Evolutionary conservation across 2,888 invertebrate genomes (phyloP).

Genomic region (Spodoptera picta): DNA sequence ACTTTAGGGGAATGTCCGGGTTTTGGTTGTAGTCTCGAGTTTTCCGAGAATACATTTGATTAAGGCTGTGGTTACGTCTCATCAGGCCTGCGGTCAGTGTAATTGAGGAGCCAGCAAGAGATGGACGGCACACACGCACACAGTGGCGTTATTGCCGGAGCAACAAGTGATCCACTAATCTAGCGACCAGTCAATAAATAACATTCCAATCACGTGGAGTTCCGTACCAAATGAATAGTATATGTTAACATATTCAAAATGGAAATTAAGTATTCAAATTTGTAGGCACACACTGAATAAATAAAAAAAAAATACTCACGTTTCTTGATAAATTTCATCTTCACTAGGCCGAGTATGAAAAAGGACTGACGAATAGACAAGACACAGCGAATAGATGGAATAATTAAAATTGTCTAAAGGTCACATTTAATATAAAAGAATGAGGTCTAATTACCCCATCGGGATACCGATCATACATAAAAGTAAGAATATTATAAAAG

Average conservation of each 20-base stretch:
- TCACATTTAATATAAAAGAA: constrained; percentile 27
- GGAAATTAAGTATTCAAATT: too few relatives aligned
- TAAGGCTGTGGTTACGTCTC: constrained; percentile 39
- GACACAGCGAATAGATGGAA: not conserved
- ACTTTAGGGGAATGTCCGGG: constrained; percentile 22
- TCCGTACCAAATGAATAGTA: constrained; percentile 3
- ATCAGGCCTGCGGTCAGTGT: constrained; percentile 62
- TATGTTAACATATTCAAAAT: too few relatives aligned
- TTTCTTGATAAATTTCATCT: constrained; percentile 34
- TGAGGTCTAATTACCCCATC: constrained; percentile 28
- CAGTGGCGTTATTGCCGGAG: constrained; percentile 60
- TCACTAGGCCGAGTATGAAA: constrained; percentile 23
- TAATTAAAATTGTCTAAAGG: constrained; percentile 11
- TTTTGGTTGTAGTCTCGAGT: constrained; percentile 24
- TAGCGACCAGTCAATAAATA: constrained; percentile 46
- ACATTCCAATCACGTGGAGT: constrained; percentile 4
- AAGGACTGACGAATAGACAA: constrained; percentile 36
- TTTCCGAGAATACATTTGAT: constrained; percentile 42
- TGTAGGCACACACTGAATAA: not conserved
- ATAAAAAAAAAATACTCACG: constrained; percentile 24
- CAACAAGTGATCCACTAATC: constrained; percentile 75
- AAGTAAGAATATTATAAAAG: constrained; percentile 40
- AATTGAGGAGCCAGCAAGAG: constrained; percentile 64
- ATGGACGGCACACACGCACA: constrained; percentile 43
- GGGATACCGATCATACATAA: constrained; percentile 45